Conservation (phyloP, 2,797 vertebrate genomes). For the Pempheris klunzingeri region DNA sequence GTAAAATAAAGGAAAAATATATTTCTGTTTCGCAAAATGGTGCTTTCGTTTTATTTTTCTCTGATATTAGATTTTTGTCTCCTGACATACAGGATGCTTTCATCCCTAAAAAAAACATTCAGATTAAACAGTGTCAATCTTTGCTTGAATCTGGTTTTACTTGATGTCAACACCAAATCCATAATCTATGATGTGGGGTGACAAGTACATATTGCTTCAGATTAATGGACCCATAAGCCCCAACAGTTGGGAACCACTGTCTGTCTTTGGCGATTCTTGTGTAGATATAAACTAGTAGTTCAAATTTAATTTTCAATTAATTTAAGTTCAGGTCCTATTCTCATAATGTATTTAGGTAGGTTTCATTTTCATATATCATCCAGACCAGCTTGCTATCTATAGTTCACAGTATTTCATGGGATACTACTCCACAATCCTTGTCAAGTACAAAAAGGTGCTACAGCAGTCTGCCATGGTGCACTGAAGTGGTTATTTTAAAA, state of each 20-base stretch:
- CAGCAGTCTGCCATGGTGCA: neutral
- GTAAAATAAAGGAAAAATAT: no score
- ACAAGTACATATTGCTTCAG: neutral
- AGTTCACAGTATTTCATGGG: neutral
- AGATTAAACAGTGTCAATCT: neutral
- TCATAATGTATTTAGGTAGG: neutral
- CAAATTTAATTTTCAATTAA: no score
- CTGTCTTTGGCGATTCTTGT: neutral
- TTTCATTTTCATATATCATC: conserved; percentile 17
- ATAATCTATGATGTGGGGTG: neutral
- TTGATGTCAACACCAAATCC: neutral
- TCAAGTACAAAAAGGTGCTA: neutral
- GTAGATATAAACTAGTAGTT: neutral
- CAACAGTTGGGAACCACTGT: neutral
- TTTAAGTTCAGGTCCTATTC: neutral
- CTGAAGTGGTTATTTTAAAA: neutral
- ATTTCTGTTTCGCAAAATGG: neutral
- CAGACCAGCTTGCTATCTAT: neutral
- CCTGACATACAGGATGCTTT: neutral
- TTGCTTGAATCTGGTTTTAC: neutral
- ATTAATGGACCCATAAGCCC: neutral
- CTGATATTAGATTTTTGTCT: neutral
- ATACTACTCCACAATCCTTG: neutral
- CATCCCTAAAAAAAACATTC: no score
- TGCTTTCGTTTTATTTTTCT: neutral